phyloP scores from a whole-genome alignment of 2,888 invertebrate genomes.

The Helicoverpa assulta region DNA sequence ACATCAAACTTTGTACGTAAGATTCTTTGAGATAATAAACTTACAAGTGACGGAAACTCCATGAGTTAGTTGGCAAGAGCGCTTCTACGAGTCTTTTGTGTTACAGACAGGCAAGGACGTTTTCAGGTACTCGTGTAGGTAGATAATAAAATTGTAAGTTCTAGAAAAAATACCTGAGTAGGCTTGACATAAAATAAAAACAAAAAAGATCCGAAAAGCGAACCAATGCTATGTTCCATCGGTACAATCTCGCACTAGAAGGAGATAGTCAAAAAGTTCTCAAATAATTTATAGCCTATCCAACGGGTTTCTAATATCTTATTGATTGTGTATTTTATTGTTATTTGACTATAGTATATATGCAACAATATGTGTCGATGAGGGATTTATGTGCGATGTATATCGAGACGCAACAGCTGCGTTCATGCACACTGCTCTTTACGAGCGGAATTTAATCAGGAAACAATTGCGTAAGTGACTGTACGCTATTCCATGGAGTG shows the following conservation, averaged over 20 bases:
- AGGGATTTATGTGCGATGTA: constrained; percentile 68
- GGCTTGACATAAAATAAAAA: too few relatives aligned
- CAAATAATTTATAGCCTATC: constrained; percentile 6
- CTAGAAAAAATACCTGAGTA: too few relatives aligned
- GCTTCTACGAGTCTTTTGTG: constrained; percentile 9
- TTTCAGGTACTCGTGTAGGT: background rate
- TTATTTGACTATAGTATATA: constrained; percentile 15
- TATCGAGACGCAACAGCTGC: constrained; percentile 70
- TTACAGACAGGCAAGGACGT: constrained; percentile 7
- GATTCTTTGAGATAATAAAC: constrained; percentile 27
- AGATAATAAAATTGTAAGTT: background rate
- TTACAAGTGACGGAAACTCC: constrained; percentile 8
- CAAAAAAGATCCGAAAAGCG: too few relatives aligned
- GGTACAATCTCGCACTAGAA: too few relatives aligned
- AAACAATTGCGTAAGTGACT: constrained; percentile 64
- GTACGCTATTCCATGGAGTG: constrained; percentile 24
- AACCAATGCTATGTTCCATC: too few relatives aligned
- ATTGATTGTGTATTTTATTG: constrained; percentile 26
- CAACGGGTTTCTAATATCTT: too few relatives aligned
- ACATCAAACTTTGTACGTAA: constrained; percentile 21
- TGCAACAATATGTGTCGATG: constrained; percentile 44
- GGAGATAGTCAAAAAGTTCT: constrained; percentile 10
- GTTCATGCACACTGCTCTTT: constrained; percentile 66
- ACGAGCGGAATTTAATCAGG: constrained; percentile 69
- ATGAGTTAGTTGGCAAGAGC: constrained; percentile 9